Evolutionary conservation across 2,113 vertebrate species (phyloP), one percentile per base, ranked within the genome.

Genomic region (Glaucidium brasilianum): DNA sequence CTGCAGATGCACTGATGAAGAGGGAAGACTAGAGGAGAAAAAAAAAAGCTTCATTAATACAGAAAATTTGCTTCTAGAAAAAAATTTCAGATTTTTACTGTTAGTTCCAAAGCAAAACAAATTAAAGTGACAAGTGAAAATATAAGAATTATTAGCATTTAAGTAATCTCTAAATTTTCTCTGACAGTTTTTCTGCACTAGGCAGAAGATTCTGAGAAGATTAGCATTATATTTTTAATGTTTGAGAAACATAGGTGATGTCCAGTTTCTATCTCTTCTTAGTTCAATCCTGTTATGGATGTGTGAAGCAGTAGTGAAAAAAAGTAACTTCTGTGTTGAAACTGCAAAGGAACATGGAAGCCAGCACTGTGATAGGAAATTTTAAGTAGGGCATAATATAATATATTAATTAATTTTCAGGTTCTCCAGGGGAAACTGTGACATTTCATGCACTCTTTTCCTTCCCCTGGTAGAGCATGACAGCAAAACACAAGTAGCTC

Each of bases 21-120:
- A 6, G 0, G 3, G 4, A 0, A 67, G 30, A 1, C 96, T 97
- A 49, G 17, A 49, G 23, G 9, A 3, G 2, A 12, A 17, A 43
- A 27, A 37, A 9, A 5, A 34, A 35, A 18, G 26, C 32, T 92
- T 69, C 17, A 35, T 85, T 71, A 88, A 63, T 49, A 34, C 9
- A 39, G 0, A 0, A 3, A 30, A 60, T 81, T 35, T 81, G 3
- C 39, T 49, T 84, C 26, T 32, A 56, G 59, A 47, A 68, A 73
- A 45, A n/a, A 32, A 2, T 0, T 11, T 52, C 5, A n/a, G 2
- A 30, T 47, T 62, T 78, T 80, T 30, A 43, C 59, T 62, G 20
- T 35, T 35, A 60, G 27, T 47, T 84, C 34, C 39, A 47, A 64
- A 60, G 26, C 1, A 27, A 85, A 85, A 37, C 5, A 49, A 32